Evolutionary conservation across 2,888 invertebrate genomes (phyloP), one percentile per base, ranked within the genome.

Genomic region (Balanococcus diminutus): DNA sequence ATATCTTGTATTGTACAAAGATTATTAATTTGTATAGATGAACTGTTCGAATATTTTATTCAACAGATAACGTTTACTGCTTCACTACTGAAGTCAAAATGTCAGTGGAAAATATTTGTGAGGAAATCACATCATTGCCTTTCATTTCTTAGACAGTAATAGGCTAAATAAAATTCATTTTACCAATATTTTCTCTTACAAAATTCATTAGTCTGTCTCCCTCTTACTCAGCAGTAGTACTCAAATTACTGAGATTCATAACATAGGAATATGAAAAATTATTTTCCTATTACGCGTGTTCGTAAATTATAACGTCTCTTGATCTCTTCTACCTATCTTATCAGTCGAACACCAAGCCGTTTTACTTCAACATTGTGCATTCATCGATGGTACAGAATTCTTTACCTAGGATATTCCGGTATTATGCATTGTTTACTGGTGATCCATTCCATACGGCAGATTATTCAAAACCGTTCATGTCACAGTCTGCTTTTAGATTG

Each of bases 401-500:
- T n/a, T 79, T 19, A 36, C 1, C 19, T 79, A 19, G 75, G 36
- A 36, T 79, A 36, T 79, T 79, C 75, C 75, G 36, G 75, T 36
- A 36, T 79, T 19, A n/a, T n/a, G 25, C 36, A 32, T 79, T 79
- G 36, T 79, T 79, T 79, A 79, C 75, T 3, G n/a, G 75, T 32
- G 8, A 79, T 36, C 36, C 72, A 16, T 72, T 36, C 36, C 72
- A 16, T 72, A n/a, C 36, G 36, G 11, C 3, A 32, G 28, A n/a
- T 32, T 32, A 32, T n/a, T 79, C 75, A 36, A 36, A 36, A 36
- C 8, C 16, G 16, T 32, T 32, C 75, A 79, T 19, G 75, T 79
- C 36, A 14, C 28, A 28, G 19, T 79, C 1, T 79, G 75, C 36
- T 9, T 4, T 79, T 36, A 36, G 36, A 36, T 28, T 32, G 36